Evolutionary conservation across 2,113 vertebrate genomes (phyloP), one percentile per base, ranked within the genome.

Genomic region (Myxocyprinus asiaticus): DNA sequence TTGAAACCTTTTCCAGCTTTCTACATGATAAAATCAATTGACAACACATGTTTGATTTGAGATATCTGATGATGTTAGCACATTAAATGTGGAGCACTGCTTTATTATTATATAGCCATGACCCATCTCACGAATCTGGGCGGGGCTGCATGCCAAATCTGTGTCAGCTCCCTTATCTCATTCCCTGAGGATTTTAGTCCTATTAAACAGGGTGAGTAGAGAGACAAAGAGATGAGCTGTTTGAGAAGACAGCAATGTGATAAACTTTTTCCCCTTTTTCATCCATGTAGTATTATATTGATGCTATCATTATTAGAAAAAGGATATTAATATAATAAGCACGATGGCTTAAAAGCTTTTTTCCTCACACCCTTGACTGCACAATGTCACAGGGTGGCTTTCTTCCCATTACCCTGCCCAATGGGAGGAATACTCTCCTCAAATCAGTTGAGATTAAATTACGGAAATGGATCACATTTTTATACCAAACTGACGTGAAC

Each of bases 61-160:
- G n/a, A 47, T 50, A 72, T 53, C 47, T 62, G 74, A 53, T 67
- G 56, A 74, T 70, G 58, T 72, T 74, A 48, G 53, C 22, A 82
- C 87, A 88, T 86, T 72, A 87, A 91, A 92, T 89, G 90, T 90
- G 89, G 90, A 92, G 90, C 89, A 47, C 89, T 90, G 91, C 86
- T 91, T 91, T 91, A 90, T 90, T 88, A 81, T 82, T 76, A 70
- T 61, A 77, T 84, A 81, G 81, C 84, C 58, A 69, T 48, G 11
- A 82, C 83, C 76, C 83, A 75, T 79, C 74, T 78, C 82, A 65
- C 81, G 75, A 79, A 80, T 45, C 45, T 86, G 85, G 81, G 65
- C 76, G 81, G 44, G 77, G 79, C 80, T 78, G 83, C 83, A 67
- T 63, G 67, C 67, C 70, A 74, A 74, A 74, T 74, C 58, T 14